phyloP scores from a whole-genome alignment of 2,888 invertebrate genomes.

The Didymodactylos carnosus region DNA sequence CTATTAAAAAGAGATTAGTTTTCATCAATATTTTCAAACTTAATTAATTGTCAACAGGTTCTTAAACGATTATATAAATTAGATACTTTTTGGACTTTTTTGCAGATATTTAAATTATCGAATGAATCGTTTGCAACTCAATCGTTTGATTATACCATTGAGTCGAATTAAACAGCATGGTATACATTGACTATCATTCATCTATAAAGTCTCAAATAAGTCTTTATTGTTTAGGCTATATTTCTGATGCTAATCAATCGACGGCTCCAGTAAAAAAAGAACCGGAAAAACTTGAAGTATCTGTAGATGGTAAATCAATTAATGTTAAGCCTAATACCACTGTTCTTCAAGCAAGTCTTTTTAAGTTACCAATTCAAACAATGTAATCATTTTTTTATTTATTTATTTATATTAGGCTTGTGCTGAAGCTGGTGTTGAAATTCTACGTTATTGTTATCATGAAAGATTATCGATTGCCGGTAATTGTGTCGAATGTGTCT shows the following conservation, averaged over 20 bases:
- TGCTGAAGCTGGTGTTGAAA: slow-evolving; percentile 80
- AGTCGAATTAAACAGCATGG: background rate
- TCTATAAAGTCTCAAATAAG: too few species aligned
- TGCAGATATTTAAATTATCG: background rate
- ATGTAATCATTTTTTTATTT: background rate
- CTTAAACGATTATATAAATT: too few species aligned
- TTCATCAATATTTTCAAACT: too few species aligned
- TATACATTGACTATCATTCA: too few species aligned
- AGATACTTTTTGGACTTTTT: background rate
- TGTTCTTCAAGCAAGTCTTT: slow-evolving; percentile 63
- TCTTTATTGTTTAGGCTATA: background rate
- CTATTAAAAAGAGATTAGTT: too few species aligned
- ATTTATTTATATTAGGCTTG: slow-evolving; percentile 51
- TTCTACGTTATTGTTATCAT: slow-evolving; percentile 96
- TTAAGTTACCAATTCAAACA: background rate
- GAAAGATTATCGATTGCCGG: slow-evolving; percentile 93
- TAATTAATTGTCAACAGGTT: too few species aligned
- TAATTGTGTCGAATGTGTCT: slow-evolving; percentile 92
- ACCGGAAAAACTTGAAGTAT: slow-evolving; percentile 55
- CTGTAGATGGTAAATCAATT: slow-evolving; percentile 85
- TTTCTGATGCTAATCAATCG: background rate
- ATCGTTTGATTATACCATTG: background rate
- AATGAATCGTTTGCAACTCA: background rate
- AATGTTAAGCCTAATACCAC: slow-evolving; percentile 85
- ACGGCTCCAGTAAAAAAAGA: slow-evolving; percentile 18